A percentile compares a stretch with the other conserved stretches of the same genome.
Evolutionary conservation across 2,888 invertebrate species (phyloP).

Genomic region (Orgyia antiqua): DNA sequence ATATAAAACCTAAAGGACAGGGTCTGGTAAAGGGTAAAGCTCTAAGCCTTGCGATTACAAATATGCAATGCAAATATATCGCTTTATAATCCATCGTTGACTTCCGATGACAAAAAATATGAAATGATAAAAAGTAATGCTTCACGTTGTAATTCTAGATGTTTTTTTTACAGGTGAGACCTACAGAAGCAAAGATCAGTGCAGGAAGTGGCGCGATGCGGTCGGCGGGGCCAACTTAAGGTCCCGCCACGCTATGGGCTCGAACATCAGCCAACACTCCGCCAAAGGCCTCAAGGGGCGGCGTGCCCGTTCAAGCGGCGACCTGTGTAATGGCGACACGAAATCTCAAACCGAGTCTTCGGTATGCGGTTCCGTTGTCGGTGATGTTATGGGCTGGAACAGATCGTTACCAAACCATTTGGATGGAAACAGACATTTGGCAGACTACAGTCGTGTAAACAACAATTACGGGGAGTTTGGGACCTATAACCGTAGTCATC

Average conservation of each 20-base stretch:
- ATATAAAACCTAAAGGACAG: too few species aligned
- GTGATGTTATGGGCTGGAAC: slow-evolving; percentile 74
- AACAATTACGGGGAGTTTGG: slow-evolving; percentile 74
- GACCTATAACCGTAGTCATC: slow-evolving; percentile 63
- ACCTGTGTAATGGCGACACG: slow-evolving; percentile 82
- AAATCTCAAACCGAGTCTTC: slow-evolving; percentile 71
- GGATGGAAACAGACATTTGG: slow-evolving; percentile 79
- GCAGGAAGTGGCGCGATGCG: slow-evolving; percentile 50
- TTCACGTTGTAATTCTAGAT: too few species aligned
- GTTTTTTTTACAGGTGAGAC: slow-evolving; percentile 40
- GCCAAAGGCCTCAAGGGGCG: slow-evolving; percentile 85
- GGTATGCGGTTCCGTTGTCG: slow-evolving; percentile 71
- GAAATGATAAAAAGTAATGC: too few species aligned
- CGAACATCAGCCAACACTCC: slow-evolving; percentile 87
- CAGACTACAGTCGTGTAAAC: slow-evolving; percentile 76
- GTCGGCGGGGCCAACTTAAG: slow-evolving; percentile 69
- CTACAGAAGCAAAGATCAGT: slow-evolving; percentile 31
- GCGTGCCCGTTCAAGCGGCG: slow-evolving; percentile 85
- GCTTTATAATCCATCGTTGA: too few species aligned
- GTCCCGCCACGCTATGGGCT: slow-evolving; percentile 83
- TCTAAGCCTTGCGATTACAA: too few species aligned
- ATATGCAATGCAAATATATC: too few species aligned
- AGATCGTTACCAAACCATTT: slow-evolving; percentile 83
- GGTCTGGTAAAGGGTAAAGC: too few species aligned
- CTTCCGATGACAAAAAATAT: too few species aligned